phyloP scores from a whole-genome alignment of 2,888 invertebrate genomes.

The Noctua fimbriata region DNA sequence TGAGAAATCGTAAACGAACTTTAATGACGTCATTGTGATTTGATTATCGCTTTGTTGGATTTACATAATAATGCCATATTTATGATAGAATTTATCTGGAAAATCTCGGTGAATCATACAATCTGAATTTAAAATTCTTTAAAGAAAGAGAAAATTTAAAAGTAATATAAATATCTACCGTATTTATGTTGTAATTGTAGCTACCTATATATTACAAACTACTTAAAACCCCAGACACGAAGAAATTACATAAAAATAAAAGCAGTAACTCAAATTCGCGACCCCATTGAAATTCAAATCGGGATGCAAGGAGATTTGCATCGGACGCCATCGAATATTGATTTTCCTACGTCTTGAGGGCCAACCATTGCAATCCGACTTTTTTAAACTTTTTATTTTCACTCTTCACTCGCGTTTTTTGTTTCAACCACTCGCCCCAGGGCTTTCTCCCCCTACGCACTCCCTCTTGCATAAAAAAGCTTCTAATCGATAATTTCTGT shows the following conservation, averaged over 20 bases:
- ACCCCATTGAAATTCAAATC: conserved; percentile 88
- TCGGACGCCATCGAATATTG: conserved; percentile 88
- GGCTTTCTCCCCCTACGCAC: conserved; percentile 85
- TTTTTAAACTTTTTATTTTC: conserved; percentile 90
- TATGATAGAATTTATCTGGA: conserved; percentile 5
- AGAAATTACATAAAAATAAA: conserved; percentile 79
- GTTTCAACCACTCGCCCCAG: conserved; percentile 89
- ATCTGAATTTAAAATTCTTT: not conserved
- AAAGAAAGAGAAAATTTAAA: not conserved
- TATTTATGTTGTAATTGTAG: conserved; percentile 1
- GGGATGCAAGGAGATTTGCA: conserved; percentile 89
- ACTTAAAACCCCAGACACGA: conserved; percentile 63
- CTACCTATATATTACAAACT: conserved; percentile 38
- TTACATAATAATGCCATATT: conserved; percentile 13
- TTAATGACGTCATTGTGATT: conserved; percentile 46
- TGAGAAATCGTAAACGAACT: conserved; percentile 23
- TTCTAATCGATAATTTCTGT: conserved; percentile 91
- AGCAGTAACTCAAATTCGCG: conserved; percentile 81
- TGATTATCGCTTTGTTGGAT: conserved; percentile 18
- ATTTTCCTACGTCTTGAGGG: conserved; percentile 89
- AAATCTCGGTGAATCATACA: not conserved
- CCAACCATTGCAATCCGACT: conserved; percentile 86
- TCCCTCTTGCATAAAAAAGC: conserved; percentile 91
- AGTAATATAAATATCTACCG: not conserved
- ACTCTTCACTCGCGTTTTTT: conserved; percentile 90